A percentile compares a stretch with the other conserved stretches of the same genome.
These are phyloP conservation scores for Nematopogon swammerdamellus DNA, from an alignment of 2,888 invertebrate species.

Conservation along the genomic window DNA sequence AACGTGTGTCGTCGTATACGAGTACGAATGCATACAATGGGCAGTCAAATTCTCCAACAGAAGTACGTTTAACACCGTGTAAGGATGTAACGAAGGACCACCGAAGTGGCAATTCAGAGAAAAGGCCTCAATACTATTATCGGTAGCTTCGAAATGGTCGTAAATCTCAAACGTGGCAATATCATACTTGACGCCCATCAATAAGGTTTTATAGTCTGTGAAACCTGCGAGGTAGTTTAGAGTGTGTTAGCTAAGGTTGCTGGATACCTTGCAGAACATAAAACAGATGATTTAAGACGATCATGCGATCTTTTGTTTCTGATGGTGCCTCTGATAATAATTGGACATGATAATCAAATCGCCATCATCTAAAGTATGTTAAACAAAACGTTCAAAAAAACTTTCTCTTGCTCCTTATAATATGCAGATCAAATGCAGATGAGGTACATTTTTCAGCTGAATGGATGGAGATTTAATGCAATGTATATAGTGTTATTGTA, in stretches of 20 bases:
- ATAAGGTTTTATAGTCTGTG: not conserved
- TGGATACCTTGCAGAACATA: not conserved
- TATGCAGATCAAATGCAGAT: no score
- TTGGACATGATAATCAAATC: no score
- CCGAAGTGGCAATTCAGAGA: not conserved
- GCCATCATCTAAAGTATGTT: no score
- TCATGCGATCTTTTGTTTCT: not conserved
- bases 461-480: no score
- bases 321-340: no score
- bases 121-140: not conserved
- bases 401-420: no score
- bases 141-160: not conserved
- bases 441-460: no score
- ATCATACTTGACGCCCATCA: not conserved
- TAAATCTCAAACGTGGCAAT: not conserved
- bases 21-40: no score
- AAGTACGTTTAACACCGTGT: not conserved
- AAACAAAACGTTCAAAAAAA: no score
- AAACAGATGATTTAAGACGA: not conserved
- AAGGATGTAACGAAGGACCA: not conserved
- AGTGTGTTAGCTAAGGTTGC: not conserved
- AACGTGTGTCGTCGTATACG: no score
- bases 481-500: no score
- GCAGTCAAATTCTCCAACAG: not conserved
- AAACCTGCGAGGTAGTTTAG: not conserved